phyloP scores from a whole-genome alignment of 2,113 vertebrate genomes.

The Xerus inauris region DNA sequence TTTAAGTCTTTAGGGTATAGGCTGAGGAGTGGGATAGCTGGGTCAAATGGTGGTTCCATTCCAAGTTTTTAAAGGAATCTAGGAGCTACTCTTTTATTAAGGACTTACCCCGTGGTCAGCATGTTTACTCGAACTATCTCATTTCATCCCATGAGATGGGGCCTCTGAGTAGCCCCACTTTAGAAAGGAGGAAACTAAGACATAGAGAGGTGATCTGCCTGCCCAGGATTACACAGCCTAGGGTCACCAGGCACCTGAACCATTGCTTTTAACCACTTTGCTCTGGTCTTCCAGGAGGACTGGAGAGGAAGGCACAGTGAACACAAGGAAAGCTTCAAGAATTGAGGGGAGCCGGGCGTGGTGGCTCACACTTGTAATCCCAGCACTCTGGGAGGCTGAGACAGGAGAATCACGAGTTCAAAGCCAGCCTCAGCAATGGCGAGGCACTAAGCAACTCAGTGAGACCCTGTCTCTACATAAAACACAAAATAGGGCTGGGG shows the following conservation, averaged over 20 bases:
- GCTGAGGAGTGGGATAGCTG: too few species aligned
- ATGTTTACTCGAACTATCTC: background rate
- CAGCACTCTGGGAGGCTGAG: too few species aligned
- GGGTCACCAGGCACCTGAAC: background rate
- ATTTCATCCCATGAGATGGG: background rate
- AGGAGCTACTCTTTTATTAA: background rate
- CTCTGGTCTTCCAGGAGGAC: background rate
- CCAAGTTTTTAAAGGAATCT: too few species aligned
- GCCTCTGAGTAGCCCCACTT: background rate
- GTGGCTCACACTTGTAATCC: too few species aligned
- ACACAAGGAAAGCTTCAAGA: background rate
- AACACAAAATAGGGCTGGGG: too few species aligned
- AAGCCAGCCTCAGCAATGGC: too few species aligned
- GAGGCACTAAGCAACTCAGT: too few species aligned
- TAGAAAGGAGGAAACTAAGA: background rate
- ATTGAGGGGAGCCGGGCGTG: too few species aligned
- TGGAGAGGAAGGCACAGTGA: background rate
- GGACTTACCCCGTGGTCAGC: background rate
- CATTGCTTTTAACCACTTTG: background rate
- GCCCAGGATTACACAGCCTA: background rate
- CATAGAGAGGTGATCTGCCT: background rate
- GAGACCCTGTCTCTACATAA: too few species aligned
- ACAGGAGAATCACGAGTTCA: too few species aligned
- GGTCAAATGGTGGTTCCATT: too few species aligned
- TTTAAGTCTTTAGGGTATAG: too few species aligned